Conservation (phyloP, 2,797 vertebrate genomes). For the Galaxias olidus region DNA sequence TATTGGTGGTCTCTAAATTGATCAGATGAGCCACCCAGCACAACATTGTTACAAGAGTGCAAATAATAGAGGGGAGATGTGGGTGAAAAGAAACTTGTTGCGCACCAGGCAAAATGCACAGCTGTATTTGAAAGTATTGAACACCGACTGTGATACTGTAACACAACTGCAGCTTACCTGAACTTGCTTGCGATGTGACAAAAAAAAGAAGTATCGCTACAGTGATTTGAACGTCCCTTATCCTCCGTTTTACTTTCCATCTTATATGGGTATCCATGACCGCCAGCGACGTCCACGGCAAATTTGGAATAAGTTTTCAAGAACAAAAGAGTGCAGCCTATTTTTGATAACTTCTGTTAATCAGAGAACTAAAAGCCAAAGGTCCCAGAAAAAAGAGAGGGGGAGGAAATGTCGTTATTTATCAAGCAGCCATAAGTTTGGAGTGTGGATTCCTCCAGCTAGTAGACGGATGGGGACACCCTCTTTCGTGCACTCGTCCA, state of each 20-base stretch:
- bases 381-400: conserved; percentile 61
- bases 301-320: conserved; percentile 66
- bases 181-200: conserved; percentile 75
- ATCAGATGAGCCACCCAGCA: too few relatives aligned
- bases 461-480: conserved; percentile 64
- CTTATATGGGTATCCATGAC: conserved; percentile 84
- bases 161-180: conserved; percentile 72
- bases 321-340: conserved; percentile 53
- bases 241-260: conserved; percentile 87
- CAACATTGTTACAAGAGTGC: neutral
- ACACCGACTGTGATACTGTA: neutral
- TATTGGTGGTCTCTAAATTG: too few relatives aligned
- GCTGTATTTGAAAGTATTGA: neutral
- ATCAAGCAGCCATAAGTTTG: conserved; percentile 81
- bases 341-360: conserved; percentile 57
- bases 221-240: conserved; percentile 77
- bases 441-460: conserved; percentile 73
- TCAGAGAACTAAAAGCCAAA: conserved; percentile 59
- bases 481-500: conserved; percentile 63
- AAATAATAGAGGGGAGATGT: neutral
- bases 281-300: conserved; percentile 73
- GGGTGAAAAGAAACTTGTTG: neutral
- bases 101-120: neutral
- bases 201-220: conserved; percentile 76
- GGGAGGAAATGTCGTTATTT: conserved; percentile 61